Evolutionary conservation across 1,140 invertebrate genomes (phyloP).

Genomic region (Heliothis virescens): DNA sequence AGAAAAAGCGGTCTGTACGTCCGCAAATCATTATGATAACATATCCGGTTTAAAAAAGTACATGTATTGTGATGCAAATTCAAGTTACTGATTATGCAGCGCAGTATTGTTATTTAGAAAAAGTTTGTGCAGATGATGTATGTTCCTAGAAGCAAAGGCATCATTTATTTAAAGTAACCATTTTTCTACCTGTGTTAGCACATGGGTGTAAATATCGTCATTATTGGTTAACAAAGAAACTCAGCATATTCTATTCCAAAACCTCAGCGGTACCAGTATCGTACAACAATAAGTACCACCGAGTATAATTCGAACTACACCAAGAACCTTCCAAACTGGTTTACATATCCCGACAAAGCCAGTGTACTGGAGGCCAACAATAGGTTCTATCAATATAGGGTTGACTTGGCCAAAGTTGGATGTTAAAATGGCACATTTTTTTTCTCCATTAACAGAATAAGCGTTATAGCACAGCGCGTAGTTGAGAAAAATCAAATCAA

Average conservation of each 20-base stretch:
- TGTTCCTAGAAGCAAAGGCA: background rate
- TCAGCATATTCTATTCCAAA: background rate
- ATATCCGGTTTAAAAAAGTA: constrained; percentile 52
- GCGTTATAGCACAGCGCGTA: too few species aligned
- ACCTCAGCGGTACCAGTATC: background rate
- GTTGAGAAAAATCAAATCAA: too few species aligned
- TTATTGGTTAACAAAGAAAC: background rate
- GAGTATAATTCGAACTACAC: constrained; percentile 20
- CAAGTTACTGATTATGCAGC: too few species aligned
- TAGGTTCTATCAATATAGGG: constrained; percentile 50
- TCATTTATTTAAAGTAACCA: too few species aligned
- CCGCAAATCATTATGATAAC: constrained; percentile 64
- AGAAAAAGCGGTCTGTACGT: constrained; percentile 60
- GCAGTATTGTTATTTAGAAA: background rate
- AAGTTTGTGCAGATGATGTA: background rate
- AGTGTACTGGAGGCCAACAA: constrained; percentile 66
- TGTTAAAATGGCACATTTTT: background rate
- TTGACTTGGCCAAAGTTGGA: background rate
- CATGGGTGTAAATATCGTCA: background rate
- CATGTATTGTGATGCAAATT: constrained; percentile 27
- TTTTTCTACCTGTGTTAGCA: too few species aligned
- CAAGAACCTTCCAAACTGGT: constrained; percentile 67
- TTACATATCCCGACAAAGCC: constrained; percentile 63
- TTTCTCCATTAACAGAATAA: too few species aligned
- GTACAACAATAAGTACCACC: constrained; percentile 12